A percentile compares a stretch with the other conserved stretches of the same genome.
Conservation (phyloP, 2,888 invertebrate species). For the Phaedon cochleariae region DNA sequence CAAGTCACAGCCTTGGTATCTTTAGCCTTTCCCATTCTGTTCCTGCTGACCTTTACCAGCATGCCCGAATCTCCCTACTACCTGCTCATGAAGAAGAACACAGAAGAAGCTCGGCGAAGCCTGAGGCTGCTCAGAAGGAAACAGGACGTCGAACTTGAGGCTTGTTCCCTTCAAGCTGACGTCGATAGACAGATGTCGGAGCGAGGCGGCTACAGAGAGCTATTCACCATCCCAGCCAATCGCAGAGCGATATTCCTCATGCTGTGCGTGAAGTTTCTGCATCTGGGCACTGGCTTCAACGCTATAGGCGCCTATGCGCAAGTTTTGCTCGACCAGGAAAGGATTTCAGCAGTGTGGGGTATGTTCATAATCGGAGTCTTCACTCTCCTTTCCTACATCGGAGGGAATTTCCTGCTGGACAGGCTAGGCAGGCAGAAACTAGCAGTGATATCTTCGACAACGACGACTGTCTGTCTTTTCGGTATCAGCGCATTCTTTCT, state of each 20-base stretch:
- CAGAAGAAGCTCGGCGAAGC: slow-evolving; percentile 45
- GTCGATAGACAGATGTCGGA: slow-evolving; percentile 52
- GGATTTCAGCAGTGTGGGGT: slow-evolving; percentile 52
- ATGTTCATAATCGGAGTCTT: slow-evolving; percentile 10
- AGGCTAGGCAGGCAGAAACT: too few relatives aligned
- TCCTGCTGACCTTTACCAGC: slow-evolving; percentile 39
- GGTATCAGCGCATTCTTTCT: too few relatives aligned
- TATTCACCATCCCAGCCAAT: slow-evolving; percentile 48
- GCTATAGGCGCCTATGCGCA: slow-evolving; percentile 38
- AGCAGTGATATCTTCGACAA: too few relatives aligned
- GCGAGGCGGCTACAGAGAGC: slow-evolving; percentile 46
- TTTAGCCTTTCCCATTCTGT: slow-evolving; percentile 41
- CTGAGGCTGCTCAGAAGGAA: slow-evolving; percentile 46
- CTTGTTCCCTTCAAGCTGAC: slow-evolving; percentile 43
- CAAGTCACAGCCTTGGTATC: slow-evolving; percentile 30
- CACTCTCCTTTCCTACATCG: too few relatives aligned
- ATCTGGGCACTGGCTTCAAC: slow-evolving; percentile 47
- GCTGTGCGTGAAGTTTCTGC: slow-evolving; percentile 41
- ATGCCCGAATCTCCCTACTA: slow-evolving; percentile 56
- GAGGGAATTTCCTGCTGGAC: too few relatives aligned
- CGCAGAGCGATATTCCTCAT: slow-evolving; percentile 40
- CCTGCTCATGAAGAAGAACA: slow-evolving; percentile 45
- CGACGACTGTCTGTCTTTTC: too few relatives aligned
- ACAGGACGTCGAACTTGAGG: slow-evolving; percentile 48
- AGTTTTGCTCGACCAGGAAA: slow-evolving; percentile 40